Base-by-base conservation (phyloP, 2,113 vertebrate species). In the Enhydra lutris region DNA sequence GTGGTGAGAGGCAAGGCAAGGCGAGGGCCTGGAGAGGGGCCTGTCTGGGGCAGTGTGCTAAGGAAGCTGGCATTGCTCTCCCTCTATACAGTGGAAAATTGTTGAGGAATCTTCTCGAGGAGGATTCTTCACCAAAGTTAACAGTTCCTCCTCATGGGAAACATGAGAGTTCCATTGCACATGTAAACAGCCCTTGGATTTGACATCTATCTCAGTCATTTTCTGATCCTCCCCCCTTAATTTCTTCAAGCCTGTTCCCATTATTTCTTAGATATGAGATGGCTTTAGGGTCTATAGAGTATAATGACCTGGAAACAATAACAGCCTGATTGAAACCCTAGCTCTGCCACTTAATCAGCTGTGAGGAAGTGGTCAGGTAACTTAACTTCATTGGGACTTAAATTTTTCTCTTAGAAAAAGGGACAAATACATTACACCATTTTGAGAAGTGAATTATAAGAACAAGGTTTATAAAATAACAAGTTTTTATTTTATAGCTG, bases 11-110 rank as follows among this genome's bases (percentile, higher is more conserved):
- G 24, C 3, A 12, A 24, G 23, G 23, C 1, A 13, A 31, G 52
- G 26, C 31, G 6, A 34, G 63, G 63, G 52, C 31, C 4, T 0
- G 15, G 12, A n/a, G 69, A 71, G 52, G 23, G 23, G 10, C 42
- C 47, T 57, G n/a, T 4, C 8, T 12, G n/a, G 50, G 1, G 0
- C 0, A 2, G 42, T 4, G 0, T 8, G 9, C 45, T 71, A 0
- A 57, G 55, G 47, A 76, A 50, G 81, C 74, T 67, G 39, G 31
- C 23, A 1, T 20, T 18, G 5, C 34, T 12, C 29, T 24, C 7
- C 18, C 26, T 20, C 36, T 10, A 0, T 47, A 1, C 11, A 0
- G 13, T 29, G 47, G 34, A 36, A 39, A 82, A 13, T 61, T 13
- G 4, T 6, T 26, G 20, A 29, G 86, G 45, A 39, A 36, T 6